Conservation (phyloP, 2,888 invertebrate species). For the Stomorhina lunata region DNA sequence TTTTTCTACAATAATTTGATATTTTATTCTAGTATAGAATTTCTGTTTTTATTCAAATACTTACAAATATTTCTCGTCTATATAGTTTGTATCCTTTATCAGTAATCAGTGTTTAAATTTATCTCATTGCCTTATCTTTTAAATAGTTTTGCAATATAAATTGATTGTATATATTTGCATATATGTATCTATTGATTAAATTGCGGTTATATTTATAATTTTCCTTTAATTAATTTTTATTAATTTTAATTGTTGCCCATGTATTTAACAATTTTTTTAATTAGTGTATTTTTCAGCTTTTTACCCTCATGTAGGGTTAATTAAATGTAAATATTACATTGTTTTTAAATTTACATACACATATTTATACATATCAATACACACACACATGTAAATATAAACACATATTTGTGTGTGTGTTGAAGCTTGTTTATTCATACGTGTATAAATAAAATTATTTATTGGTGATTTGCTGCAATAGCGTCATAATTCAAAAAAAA, state of each 20-base stretch:
- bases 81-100: too few species aligned
- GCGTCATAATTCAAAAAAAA: too few species aligned
- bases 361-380: not conserved
- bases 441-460: too few species aligned
- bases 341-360: not conserved
- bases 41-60: too few species aligned
- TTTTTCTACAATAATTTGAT: too few species aligned
- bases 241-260: slow-evolving; percentile 10
- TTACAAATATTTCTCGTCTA: too few species aligned
- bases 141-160: too few species aligned
- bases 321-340: slow-evolving; percentile 42
- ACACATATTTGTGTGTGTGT: not conserved
- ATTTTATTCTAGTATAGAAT: too few species aligned
- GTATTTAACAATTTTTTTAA: not conserved
- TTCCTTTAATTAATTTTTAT: slow-evolving; percentile 13
- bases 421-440: too few species aligned
- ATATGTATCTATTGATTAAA: not conserved
- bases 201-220: not conserved
- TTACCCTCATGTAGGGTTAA: slow-evolving; percentile 8
- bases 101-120: too few species aligned
- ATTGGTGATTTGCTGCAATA: too few species aligned
- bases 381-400: not conserved
- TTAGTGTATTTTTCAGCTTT: not conserved
- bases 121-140: too few species aligned
- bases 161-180: not conserved